Percentiles rank a stretch among this genome's conserved stretches.
phyloP scores from a whole-genome alignment of 1,140 invertebrate genomes.

The Aphaenogaster rudis region DNA sequence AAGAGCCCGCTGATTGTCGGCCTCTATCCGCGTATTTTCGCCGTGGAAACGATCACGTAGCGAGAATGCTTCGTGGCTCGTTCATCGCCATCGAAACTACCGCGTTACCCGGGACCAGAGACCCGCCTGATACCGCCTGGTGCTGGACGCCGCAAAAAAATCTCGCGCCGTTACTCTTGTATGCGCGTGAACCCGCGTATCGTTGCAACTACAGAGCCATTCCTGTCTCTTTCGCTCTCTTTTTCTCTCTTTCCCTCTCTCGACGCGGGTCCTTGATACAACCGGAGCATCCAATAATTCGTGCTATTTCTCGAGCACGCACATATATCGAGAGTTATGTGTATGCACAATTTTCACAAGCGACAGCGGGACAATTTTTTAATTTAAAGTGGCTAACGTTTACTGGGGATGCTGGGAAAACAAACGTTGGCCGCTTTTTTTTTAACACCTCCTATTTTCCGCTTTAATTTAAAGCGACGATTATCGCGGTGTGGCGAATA shows the following conservation, averaged over 20 bases:
- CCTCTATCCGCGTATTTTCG: conserved; percentile 66
- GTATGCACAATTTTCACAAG: conserved; percentile 15
- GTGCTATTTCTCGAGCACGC: not conserved
- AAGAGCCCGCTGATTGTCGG: conserved; percentile 69
- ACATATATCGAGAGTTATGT: not conserved
- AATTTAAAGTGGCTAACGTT: conserved; percentile 14
- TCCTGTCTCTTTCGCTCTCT: not conserved
- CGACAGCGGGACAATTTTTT: not conserved
- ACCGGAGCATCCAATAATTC: not conserved
- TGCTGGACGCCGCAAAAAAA: conserved; percentile 62
- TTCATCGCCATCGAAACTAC: conserved; percentile 66
- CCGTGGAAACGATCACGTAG: conserved; percentile 15
- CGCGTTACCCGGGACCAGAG: conserved; percentile 59
- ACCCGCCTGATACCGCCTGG: conserved; percentile 68
- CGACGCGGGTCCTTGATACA: conserved; percentile 11
- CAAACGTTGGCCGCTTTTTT: conserved; percentile 16
- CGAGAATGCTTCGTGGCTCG: conserved; percentile 53
- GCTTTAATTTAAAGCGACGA: conserved; percentile 21
- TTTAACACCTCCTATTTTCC: conserved; percentile 8
- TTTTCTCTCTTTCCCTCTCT: not conserved
- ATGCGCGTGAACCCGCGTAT: conserved; percentile 29
- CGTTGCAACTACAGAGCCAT: too few species aligned
- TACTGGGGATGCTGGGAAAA: conserved; percentile 22
- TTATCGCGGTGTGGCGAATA: not conserved
- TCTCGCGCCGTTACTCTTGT: conserved; percentile 59